Evolutionary conservation across 2,888 invertebrate species (phyloP).

Genomic region (Hybos culiciformis): DNA sequence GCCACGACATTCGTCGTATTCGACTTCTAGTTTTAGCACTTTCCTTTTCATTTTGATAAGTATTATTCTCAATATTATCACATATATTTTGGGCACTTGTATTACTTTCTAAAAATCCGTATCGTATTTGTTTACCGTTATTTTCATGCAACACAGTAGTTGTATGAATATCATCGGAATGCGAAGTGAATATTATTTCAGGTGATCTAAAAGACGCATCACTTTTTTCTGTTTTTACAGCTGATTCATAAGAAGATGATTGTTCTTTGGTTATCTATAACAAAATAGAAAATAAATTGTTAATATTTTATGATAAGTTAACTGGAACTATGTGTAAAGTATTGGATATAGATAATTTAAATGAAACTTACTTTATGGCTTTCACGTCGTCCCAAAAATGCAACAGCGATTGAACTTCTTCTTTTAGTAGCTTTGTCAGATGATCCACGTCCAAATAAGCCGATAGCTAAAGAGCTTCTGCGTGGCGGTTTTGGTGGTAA

Average conservation of each 20-base stretch:
- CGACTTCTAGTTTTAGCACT: constrained; percentile 21
- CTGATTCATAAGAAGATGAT: constrained; percentile 27
- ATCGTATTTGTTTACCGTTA: not conserved
- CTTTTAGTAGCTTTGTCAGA: constrained; percentile 29
- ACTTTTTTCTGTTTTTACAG: constrained; percentile 32
- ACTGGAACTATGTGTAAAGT: not conserved
- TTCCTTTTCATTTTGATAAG: no score
- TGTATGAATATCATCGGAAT: not conserved
- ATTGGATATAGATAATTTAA: not conserved
- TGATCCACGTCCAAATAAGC: constrained; percentile 25
- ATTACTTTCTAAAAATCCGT: constrained; percentile 29
- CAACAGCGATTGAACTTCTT: constrained; percentile 35
- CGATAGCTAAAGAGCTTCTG: constrained; percentile 32
- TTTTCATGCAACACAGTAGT: constrained; percentile 20
- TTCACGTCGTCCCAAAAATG: constrained; percentile 31
- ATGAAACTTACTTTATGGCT: constrained; percentile 26
- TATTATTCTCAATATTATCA: constrained; percentile 4
- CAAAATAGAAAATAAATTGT: constrained; percentile 1
- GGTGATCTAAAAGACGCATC: constrained; percentile 28
- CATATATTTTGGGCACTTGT: constrained; percentile 21
- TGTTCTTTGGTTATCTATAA: constrained; percentile 17
- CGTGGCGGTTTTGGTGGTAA: constrained; percentile 28
- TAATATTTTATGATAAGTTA: not conserved
- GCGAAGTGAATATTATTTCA: constrained; percentile 24
- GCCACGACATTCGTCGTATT: constrained; percentile 33